Base-by-base conservation (phyloP, 2,797 vertebrate genomes). In the Cyclopterus lumpus region DNA sequence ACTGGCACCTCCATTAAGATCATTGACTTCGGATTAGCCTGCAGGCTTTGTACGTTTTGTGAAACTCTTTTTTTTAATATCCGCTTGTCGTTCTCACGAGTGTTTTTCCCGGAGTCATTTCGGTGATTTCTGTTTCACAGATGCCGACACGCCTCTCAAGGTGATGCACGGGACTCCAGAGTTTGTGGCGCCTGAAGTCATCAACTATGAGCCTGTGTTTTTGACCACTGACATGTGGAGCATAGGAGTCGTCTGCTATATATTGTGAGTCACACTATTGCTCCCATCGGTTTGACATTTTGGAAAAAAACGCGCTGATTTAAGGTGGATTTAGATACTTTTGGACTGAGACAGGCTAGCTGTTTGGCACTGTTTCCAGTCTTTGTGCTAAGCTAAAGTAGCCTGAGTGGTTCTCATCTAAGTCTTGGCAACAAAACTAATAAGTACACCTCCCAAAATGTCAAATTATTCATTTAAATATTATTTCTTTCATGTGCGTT, bases 181-280 rank as follows among this genome's bases (percentile, higher is more conserved):
- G 79, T 97, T 97, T 89, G 96, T 97, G 83, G 96, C 97, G 22
- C 97, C 97, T 3, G 97, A 97, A 81, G 96, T 97, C 75, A 96
- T 97, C 1, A 93, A 85, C 91, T 97, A 92, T 36, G 96, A 97
- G 82, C 93, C 95, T 0, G 95, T 97, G 78, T 64, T 60, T 67
- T 83, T 93, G 57, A 86, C 86, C 46, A 96, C 96, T 0, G 96
- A 97, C 82, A 96, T 96, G 95, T 97, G 97, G 96, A 97, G 96
- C 2, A 93, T 97, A 3, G 96, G 96, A 1, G 96, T 97, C 79
- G 97, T 97, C 92, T 96, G 96, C 89, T 97, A 97, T 88, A 96
- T 97, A 81, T 80, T 97, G 97, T 97, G 89, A 96, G 96, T 89
- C 64, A 18, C 34, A 30, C 26, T 32, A 8, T 67, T 1, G 15